Conservation (phyloP, 1,140 invertebrate species). For the Anastatus disparis region DNA sequence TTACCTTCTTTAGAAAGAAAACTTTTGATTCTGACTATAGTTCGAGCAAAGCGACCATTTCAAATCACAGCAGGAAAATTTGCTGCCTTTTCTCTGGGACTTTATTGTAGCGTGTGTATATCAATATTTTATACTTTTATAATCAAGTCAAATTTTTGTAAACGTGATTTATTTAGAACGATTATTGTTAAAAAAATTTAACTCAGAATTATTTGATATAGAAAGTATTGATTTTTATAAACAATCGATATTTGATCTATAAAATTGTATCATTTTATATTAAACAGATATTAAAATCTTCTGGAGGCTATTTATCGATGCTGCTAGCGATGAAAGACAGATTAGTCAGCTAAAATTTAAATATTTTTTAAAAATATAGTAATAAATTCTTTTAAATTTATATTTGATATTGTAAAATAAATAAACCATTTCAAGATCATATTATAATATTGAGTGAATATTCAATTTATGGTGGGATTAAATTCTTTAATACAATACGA, state of each 20-base stretch:
- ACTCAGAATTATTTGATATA: neutral
- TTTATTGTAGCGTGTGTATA: slow-evolving; percentile 45
- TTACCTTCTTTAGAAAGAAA: slow-evolving; percentile 38
- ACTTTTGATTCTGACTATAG: slow-evolving; percentile 49
- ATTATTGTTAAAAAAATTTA: neutral
- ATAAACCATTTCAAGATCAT: too few relatives aligned
- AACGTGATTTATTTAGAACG: too few relatives aligned
- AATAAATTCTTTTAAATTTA: too few relatives aligned
- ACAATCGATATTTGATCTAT: neutral
- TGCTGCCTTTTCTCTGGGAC: slow-evolving; percentile 42
- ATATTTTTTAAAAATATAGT: too few relatives aligned
- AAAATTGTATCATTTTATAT: slow-evolving; percentile 16
- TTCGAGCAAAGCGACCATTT: slow-evolving; percentile 47
- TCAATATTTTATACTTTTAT: slow-evolving; percentile 7
- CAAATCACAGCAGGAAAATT: slow-evolving; percentile 54
- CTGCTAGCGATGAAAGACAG: slow-evolving; percentile 38
- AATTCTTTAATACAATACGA: too few relatives aligned
- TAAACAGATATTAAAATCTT: slow-evolving; percentile 48
- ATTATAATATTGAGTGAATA: too few relatives aligned
- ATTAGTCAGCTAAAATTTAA: slow-evolving; percentile 14
- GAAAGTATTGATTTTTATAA: neutral
- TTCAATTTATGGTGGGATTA: too few relatives aligned
- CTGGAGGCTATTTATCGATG: slow-evolving; percentile 48
- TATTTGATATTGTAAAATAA: too few relatives aligned
- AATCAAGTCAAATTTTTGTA: neutral